These are phyloP conservation scores for Actinemys pallida DNA, from an alignment of 2,113 vertebrate genomes.

Conservation along the genomic window DNA sequence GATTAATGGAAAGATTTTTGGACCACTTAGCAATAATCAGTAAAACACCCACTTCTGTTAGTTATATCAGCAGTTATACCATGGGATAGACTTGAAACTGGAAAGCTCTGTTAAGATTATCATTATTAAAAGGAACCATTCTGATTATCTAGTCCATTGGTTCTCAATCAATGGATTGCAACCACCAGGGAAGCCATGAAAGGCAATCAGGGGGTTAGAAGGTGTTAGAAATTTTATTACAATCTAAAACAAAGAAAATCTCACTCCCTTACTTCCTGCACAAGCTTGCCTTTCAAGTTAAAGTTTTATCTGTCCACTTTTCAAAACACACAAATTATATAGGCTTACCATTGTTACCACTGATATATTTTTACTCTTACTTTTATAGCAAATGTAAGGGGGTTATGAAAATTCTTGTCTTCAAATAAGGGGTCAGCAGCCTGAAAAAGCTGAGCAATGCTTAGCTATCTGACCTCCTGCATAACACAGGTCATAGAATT, in stretches of 20 bases:
- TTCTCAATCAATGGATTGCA: background rate
- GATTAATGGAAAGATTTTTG: accelerated
- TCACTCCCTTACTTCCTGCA: background rate
- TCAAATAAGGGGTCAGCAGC: background rate
- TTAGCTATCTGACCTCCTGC: background rate
- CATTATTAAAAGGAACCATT: background rate
- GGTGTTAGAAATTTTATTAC: accelerated
- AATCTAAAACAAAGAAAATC: background rate
- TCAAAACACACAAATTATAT: background rate
- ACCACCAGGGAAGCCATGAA: background rate
- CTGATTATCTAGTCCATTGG: background rate
- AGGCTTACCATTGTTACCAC: background rate
- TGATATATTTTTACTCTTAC: background rate
- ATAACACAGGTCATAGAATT: background rate
- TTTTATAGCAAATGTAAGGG: background rate
- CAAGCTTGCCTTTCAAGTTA: background rate
- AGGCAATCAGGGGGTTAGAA: background rate
- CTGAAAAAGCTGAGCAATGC: background rate
- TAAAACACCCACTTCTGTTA: background rate
- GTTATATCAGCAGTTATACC: background rate
- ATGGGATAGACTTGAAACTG: background rate
- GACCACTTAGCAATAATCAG: background rate
- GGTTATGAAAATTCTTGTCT: background rate
- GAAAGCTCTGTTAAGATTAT: background rate
- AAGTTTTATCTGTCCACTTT: background rate